These are phyloP conservation scores for Phymatocera aterrima DNA, from an alignment of 2,888 invertebrate genomes.

Conservation along the genomic window DNA sequence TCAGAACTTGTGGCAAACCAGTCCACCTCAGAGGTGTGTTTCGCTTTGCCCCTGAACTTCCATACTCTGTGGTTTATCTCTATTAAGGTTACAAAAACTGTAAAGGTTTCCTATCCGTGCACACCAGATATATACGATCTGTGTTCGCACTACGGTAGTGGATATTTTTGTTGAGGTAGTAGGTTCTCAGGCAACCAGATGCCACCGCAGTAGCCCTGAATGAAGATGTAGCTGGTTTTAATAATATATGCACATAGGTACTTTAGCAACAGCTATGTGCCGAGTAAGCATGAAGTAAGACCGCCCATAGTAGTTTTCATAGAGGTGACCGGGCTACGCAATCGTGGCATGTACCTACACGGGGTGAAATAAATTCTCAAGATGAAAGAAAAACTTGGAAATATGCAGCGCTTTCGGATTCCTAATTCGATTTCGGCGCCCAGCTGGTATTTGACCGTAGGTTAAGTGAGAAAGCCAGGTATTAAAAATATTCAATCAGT, in stretches of 20 bases:
- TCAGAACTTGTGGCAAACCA: constrained; percentile 20
- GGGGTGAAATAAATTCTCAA: constrained; percentile 11
- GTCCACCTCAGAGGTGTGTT: constrained; percentile 7
- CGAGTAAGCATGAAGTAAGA: constrained; percentile 8
- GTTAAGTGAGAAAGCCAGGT: constrained; percentile 6
- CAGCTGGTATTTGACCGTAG: constrained; percentile 18
- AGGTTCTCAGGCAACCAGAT: neutral
- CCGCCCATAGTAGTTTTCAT: neutral
- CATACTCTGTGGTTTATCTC: constrained; percentile 20
- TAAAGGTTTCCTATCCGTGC: neutral
- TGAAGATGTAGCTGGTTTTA: constrained; percentile 24
- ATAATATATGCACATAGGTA: constrained; percentile 31
- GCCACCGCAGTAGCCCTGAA: constrained; percentile 9
- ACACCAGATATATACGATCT: neutral
- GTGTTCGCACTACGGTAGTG: neutral
- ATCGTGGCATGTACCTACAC: neutral
- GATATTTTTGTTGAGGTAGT: neutral
- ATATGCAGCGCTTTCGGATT: constrained; percentile 16
- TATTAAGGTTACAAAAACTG: constrained; percentile 3
- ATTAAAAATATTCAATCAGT: constrained; percentile 27
- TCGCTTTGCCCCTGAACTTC: neutral
- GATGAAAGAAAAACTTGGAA: neutral
- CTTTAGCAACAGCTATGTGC: constrained; percentile 8
- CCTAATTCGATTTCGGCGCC: constrained; percentile 32
- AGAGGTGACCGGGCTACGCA: neutral